These are phyloP conservation scores for Solea solea DNA, from an alignment of 2,113 vertebrate genomes.

Conservation along the genomic window DNA sequence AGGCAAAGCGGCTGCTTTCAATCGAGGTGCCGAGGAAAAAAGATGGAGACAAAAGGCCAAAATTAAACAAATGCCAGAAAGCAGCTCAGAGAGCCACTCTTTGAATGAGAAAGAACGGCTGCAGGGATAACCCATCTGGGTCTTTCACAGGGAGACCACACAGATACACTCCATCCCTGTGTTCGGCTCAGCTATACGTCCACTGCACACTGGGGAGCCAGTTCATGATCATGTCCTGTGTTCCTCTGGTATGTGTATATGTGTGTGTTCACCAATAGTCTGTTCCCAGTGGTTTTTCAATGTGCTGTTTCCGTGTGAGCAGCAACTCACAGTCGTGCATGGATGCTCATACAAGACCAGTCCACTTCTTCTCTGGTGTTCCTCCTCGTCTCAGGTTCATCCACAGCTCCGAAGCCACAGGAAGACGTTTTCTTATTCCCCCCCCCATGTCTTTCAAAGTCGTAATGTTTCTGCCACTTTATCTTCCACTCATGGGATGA, in stretches of 20 bases:
- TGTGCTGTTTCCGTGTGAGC: slow-evolving; percentile 17
- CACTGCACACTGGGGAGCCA: slow-evolving; percentile 58
- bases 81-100: slow-evolving; percentile 77
- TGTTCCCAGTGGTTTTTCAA: slow-evolving; percentile 13
- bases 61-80: slow-evolving; percentile 82
- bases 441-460: slow-evolving; percentile 13
- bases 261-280: slow-evolving; percentile 41
- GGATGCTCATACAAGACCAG: background rate
- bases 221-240: slow-evolving; percentile 41
- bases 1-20: slow-evolving; percentile 79
- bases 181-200: slow-evolving; percentile 61
- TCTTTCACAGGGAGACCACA: slow-evolving; percentile 81
- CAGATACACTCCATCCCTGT: slow-evolving; percentile 69
- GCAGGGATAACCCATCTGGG: slow-evolving; percentile 73
- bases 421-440: slow-evolving; percentile 1
- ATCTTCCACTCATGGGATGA: slow-evolving; percentile 26
- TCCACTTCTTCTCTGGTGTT: slow-evolving; percentile 9
- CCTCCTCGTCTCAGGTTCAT: background rate
- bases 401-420: slow-evolving; percentile 14
- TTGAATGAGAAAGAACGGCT: slow-evolving; percentile 73
- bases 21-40: slow-evolving; percentile 57
- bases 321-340: background rate
- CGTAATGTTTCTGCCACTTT: slow-evolving; percentile 9
- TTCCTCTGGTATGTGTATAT: slow-evolving; percentile 37
- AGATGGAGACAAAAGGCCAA: slow-evolving; percentile 74